Percentiles rank a stretch among this genome's conserved stretches.
These are phyloP conservation scores for Chloropsis hardwickii DNA, from an alignment of 2,113 vertebrate species.

Conservation along the genomic window DNA sequence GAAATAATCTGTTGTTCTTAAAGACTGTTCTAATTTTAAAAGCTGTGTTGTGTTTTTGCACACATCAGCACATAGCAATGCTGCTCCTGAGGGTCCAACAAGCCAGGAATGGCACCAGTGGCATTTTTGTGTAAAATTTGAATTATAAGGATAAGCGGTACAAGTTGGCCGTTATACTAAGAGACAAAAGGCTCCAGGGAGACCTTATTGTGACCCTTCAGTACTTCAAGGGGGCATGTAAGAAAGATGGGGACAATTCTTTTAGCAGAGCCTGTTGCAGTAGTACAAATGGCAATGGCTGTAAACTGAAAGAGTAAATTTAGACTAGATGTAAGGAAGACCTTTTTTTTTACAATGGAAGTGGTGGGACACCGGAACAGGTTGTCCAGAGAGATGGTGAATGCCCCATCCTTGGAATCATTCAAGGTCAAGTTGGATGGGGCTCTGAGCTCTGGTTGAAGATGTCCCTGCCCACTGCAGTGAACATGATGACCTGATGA, in stretches of 20 bases:
- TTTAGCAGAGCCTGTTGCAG: not conserved
- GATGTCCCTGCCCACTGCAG: not conserved
- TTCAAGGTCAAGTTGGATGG: not conserved
- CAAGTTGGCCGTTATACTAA: not conserved
- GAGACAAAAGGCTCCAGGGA: not conserved
- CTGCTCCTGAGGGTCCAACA: not conserved
- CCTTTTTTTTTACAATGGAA: not conserved
- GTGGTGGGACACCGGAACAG: not conserved
- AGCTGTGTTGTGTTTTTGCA: not conserved
- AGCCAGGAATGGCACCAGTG: not conserved
- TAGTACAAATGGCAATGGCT: not conserved
- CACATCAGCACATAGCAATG: fast-evolving
- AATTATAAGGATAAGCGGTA: not conserved
- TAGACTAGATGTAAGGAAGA: not conserved
- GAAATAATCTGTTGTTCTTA: not conserved
- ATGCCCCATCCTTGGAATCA: not conserved
- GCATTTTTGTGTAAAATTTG: not conserved
- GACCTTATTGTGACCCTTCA: not conserved
- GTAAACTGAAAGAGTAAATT: not conserved
- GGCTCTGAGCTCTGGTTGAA: not conserved
- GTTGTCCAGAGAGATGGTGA: not conserved
- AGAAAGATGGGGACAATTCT: not conserved
- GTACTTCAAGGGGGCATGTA: not conserved
- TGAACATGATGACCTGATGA: not conserved
- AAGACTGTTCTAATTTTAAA: not conserved